Conservation (phyloP, 2,113 vertebrate species). For the Lipophrys pholis region DNA sequence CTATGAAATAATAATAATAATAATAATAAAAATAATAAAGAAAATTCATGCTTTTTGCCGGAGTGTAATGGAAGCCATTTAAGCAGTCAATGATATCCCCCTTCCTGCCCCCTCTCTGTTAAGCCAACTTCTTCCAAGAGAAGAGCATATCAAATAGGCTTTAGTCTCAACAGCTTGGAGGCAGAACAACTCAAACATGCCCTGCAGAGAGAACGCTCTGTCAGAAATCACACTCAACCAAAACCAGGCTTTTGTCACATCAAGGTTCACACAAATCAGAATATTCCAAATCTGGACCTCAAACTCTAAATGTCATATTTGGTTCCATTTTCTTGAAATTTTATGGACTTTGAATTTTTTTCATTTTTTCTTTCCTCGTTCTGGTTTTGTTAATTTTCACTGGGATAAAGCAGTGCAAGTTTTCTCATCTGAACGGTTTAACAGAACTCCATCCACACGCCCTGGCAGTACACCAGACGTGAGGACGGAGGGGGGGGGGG, state of each 20-base stretch:
- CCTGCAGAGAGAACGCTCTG: slow-evolving; percentile 70
- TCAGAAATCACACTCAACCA: slow-evolving; percentile 70
- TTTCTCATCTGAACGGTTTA: slow-evolving; percentile 41
- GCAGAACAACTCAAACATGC: slow-evolving; percentile 73
- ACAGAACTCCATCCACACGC: slow-evolving; percentile 53
- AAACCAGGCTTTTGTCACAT: slow-evolving; percentile 46
- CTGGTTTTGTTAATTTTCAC: slow-evolving; percentile 22
- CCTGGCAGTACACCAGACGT: slow-evolving; percentile 63
- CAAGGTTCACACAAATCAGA: slow-evolving; percentile 31
- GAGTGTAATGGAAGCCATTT: slow-evolving; percentile 81
- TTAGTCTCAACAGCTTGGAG: slow-evolving; percentile 76
- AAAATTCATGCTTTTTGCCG: slow-evolving; percentile 77
- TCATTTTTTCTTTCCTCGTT: slow-evolving; percentile 6
- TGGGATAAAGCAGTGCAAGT: slow-evolving; percentile 23
- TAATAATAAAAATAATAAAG: slow-evolving; percentile 21
- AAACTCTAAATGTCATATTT: slow-evolving; percentile 30
- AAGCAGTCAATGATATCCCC: slow-evolving; percentile 84
- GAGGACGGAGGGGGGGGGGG: slow-evolving; percentile 49
- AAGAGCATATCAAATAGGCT: slow-evolving; percentile 81
- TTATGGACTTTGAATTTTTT: neutral
- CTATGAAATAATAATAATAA: slow-evolving; percentile 54
- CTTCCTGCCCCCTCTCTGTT: slow-evolving; percentile 73
- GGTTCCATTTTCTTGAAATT: slow-evolving; percentile 1
- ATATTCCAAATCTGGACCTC: slow-evolving; percentile 48
- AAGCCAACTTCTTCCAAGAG: slow-evolving; percentile 75